Percentiles rank a stretch among this genome's conserved stretches.
phyloP scores from a whole-genome alignment of 2,113 vertebrate genomes.

The Calyptomena viridis region DNA sequence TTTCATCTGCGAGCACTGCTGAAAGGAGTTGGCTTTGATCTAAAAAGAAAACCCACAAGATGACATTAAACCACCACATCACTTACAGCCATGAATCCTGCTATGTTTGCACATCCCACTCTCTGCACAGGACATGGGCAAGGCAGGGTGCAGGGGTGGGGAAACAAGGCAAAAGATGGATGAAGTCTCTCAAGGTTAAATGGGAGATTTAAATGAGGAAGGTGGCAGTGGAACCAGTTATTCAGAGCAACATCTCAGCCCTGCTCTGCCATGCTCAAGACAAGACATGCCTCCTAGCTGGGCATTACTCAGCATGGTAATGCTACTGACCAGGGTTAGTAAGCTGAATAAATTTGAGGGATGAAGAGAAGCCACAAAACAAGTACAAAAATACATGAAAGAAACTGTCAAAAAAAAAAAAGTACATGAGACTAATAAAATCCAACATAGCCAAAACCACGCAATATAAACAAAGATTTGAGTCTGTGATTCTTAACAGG shows the following conservation, averaged over 20 bases:
- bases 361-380: background rate
- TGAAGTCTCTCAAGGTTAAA: background rate
- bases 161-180: background rate
- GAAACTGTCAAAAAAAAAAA: background rate
- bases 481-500: background rate
- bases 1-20: background rate
- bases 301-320: fast-evolving
- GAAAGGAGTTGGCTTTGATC: background rate
- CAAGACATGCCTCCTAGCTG: background rate
- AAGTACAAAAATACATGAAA: background rate
- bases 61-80: background rate
- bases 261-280: background rate
- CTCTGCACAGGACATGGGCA: background rate
- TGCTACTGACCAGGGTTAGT: background rate
- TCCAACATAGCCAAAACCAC: background rate
- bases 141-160: background rate
- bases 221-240: background rate
- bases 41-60: background rate
- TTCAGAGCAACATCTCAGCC: background rate
- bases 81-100: background rate
- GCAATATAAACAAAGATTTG: background rate
- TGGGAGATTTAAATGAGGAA: background rate
- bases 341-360: background rate
- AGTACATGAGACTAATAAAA: background rate
- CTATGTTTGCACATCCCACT: fast-evolving